These are phyloP conservation scores for Microcebus jonahi DNA, from an alignment of 2,113 vertebrate species.

Conservation along the genomic window DNA sequence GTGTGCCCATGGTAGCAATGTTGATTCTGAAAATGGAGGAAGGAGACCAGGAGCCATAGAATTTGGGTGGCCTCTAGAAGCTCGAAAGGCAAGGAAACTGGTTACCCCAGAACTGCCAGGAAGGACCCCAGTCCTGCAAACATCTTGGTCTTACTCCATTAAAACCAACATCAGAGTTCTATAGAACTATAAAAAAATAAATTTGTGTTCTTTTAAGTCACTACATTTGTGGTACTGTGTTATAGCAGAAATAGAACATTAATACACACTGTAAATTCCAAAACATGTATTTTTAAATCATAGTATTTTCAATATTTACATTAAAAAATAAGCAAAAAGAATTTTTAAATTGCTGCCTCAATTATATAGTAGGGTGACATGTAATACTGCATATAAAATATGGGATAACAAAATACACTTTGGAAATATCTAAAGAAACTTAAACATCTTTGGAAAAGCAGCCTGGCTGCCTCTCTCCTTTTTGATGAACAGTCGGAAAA, in stretches of 20 bases:
- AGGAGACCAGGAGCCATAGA: not conserved
- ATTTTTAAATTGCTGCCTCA: conserved; percentile 13
- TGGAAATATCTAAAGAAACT: conserved; percentile 27
- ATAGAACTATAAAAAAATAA: not conserved
- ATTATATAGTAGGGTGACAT: not conserved
- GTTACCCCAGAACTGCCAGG: not conserved
- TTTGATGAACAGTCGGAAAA: not conserved
- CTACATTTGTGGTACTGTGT: not conserved
- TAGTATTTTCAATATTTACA: not conserved
- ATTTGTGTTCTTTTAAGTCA: not conserved
- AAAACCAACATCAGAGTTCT: not conserved
- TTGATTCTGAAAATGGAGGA: not conserved
- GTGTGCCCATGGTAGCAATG: too few species aligned
- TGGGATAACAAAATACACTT: not conserved
- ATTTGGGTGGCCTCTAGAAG: not conserved
- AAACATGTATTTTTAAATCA: not conserved
- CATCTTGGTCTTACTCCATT: not conserved
- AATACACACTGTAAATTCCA: not conserved
- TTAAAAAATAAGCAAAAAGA: not conserved
- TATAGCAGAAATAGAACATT: not conserved
- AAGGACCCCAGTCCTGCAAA: not conserved
- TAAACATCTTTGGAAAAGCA: conserved; percentile 3
- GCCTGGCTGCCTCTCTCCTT: not conserved
- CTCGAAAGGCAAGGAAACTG: not conserved
- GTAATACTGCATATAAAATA: not conserved